phyloP scores from a whole-genome alignment of 1,140 invertebrate genomes.

The Aphelenchoides fujianensis region DNA sequence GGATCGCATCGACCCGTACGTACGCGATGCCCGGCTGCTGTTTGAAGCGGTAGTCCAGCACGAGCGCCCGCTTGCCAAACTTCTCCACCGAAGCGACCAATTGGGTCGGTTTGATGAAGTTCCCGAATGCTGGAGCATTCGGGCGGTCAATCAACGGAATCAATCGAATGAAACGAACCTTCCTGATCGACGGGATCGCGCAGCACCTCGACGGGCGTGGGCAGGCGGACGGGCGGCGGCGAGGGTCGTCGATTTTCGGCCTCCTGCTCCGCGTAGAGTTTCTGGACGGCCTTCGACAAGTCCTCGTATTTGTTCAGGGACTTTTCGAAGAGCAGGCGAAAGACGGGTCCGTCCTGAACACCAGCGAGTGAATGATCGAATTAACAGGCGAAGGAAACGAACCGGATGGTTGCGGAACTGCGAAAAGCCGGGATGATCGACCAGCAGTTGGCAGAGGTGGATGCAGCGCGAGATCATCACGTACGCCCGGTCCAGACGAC shows the following conservation, averaged over 20 bases:
- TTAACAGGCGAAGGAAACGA: too few relatives aligned
- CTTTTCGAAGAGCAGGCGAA: not conserved
- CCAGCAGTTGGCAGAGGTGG: too few relatives aligned
- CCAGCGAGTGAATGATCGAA: too few relatives aligned
- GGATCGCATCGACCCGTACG: not conserved
- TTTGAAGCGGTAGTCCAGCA: slow-evolving; percentile 10
- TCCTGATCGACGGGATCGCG: not conserved
- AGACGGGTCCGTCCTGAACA: not conserved
- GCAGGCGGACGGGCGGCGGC: not conserved
- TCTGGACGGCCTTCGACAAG: not conserved
- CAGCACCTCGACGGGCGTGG: not conserved
- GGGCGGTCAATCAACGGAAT: not conserved
- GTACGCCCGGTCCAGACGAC: too few relatives aligned
- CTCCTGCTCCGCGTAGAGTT: not conserved
- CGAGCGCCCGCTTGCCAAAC: not conserved
- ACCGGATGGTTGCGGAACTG: too few relatives aligned
- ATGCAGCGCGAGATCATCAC: too few relatives aligned
- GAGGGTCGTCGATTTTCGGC: not conserved
- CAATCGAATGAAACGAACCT: not conserved
- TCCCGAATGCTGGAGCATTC: slow-evolving; percentile 5
- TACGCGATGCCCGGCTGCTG: not conserved
- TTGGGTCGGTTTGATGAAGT: not conserved
- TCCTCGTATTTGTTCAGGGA: not conserved
- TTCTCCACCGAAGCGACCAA: slow-evolving; percentile 16
- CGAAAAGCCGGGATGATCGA: too few relatives aligned